phyloP scores from a whole-genome alignment of 2,797 vertebrate species.

The Orestias chungarensis region DNA sequence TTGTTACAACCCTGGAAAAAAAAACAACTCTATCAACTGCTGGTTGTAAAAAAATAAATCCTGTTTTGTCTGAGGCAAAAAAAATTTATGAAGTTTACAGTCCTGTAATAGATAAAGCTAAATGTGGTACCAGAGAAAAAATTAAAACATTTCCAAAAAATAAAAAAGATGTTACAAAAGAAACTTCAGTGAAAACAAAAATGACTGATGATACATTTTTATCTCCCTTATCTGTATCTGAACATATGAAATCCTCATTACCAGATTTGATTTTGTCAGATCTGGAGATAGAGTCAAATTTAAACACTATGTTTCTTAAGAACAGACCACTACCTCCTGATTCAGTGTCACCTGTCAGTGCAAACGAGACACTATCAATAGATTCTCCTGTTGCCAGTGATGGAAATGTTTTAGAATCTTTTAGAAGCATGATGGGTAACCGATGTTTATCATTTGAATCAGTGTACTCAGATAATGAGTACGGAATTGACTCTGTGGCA shows the following conservation, averaged over 20 bases:
- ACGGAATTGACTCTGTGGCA: not conserved
- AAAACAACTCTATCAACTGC: not conserved
- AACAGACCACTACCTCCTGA: slow-evolving; percentile 51
- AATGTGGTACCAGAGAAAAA: slow-evolving; percentile 14
- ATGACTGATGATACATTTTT: slow-evolving; percentile 6
- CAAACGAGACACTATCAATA: slow-evolving; percentile 44
- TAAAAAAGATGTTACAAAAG: not conserved
- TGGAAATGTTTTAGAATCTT: slow-evolving; percentile 36
- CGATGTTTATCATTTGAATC: slow-evolving; percentile 43
- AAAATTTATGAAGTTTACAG: not conserved
- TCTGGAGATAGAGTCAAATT: slow-evolving; percentile 32
- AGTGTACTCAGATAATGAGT: slow-evolving; percentile 31
- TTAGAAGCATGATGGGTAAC: slow-evolving; percentile 7
- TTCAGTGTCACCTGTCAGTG: slow-evolving; percentile 45
- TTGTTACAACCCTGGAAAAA: not conserved
- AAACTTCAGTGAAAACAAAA: slow-evolving; percentile 9
- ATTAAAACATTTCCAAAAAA: slow-evolving; percentile 10
- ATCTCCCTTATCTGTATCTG: slow-evolving; percentile 4
- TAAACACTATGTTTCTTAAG: slow-evolving; percentile 22
- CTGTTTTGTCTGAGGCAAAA: slow-evolving; percentile 5
- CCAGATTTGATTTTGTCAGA: slow-evolving; percentile 54
- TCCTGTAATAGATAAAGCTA: not conserved
- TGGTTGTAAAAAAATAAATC: not conserved
- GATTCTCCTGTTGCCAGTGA: slow-evolving; percentile 71
- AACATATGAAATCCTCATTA: slow-evolving; percentile 9